phyloP scores from a whole-genome alignment of 2,888 invertebrate genomes.

The Hedya salicella region DNA sequence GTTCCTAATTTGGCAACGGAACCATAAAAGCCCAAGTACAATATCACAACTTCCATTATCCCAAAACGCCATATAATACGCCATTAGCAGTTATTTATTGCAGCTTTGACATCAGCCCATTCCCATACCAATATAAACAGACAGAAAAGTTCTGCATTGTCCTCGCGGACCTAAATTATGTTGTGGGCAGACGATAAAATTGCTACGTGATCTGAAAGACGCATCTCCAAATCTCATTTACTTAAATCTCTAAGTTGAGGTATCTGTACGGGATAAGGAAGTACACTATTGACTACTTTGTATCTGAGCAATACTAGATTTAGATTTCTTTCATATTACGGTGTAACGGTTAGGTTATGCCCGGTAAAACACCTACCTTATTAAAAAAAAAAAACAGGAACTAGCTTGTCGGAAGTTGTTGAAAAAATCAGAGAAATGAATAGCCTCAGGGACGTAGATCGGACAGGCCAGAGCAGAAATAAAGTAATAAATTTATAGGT shows the following conservation, averaged over 20 bases:
- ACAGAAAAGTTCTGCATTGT: slow-evolving; percentile 31
- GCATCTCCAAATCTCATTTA: slow-evolving; percentile 33
- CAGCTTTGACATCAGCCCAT: slow-evolving; percentile 12
- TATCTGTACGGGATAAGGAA: not conserved
- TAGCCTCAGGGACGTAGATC: too few species aligned
- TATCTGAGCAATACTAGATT: not conserved
- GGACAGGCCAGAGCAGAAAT: too few species aligned
- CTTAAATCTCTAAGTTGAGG: slow-evolving; percentile 26
- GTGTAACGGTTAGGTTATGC: too few species aligned
- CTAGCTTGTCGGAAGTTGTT: too few species aligned
- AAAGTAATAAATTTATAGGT: too few species aligned
- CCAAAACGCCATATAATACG: not conserved
- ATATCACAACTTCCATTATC: not conserved
- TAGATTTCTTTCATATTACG: not conserved
- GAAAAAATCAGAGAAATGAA: too few species aligned
- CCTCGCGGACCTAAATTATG: slow-evolving; percentile 32
- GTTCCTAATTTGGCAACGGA: too few species aligned
- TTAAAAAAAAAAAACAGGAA: too few species aligned
- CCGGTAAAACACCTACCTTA: too few species aligned
- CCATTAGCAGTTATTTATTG: slow-evolving; percentile 24
- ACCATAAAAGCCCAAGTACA: too few species aligned
- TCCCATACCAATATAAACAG: slow-evolving; percentile 26
- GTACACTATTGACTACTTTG: not conserved
- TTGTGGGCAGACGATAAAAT: slow-evolving; percentile 41
- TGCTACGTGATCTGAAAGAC: slow-evolving; percentile 40